Conservation (phyloP, 1,140 invertebrate genomes). For the Phymorhynchus buccinoides region DNA sequence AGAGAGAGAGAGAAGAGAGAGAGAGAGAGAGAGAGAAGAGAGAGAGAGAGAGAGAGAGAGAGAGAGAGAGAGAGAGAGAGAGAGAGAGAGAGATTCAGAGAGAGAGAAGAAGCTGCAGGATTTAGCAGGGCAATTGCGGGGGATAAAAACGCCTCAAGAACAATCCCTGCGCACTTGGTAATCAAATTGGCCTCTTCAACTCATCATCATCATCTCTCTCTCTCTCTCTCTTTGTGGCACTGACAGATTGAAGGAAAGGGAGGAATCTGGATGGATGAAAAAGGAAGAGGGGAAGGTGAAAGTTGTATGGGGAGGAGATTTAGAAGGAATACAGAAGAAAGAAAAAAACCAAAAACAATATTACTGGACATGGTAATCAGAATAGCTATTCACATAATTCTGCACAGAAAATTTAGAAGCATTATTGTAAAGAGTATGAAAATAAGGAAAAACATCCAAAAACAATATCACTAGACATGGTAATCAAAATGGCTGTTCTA, state of each 20-base stretch:
- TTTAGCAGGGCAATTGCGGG: too few relatives aligned
- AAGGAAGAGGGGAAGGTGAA: constrained; percentile 14
- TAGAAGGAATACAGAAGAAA: neutral
- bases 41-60: constrained; percentile 29
- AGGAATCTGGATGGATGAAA: neutral
- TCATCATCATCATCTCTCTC: constrained; percentile 18
- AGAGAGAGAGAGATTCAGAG: too few relatives aligned
- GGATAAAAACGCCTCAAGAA: too few relatives aligned
- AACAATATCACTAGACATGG: too few relatives aligned
- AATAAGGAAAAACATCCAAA: too few relatives aligned
- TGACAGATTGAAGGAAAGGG: constrained; percentile 18
- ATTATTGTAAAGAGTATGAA: too few relatives aligned
- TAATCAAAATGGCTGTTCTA: too few relatives aligned
- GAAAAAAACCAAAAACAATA: neutral
- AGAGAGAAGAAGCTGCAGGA: neutral
- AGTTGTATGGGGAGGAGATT: neutral
- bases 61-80: constrained; percentile 30
- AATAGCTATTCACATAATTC: too few relatives aligned
- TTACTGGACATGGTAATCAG: too few relatives aligned
- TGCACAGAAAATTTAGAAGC: too few relatives aligned
- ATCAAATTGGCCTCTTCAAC: neutral
- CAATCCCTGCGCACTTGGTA: neutral
- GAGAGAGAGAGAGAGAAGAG: too few relatives aligned
- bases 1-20: too few relatives aligned
- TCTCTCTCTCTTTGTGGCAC: constrained; percentile 26